Base-by-base conservation (phyloP, 2,113 vertebrate species). In the Vombatus ursinus region DNA sequence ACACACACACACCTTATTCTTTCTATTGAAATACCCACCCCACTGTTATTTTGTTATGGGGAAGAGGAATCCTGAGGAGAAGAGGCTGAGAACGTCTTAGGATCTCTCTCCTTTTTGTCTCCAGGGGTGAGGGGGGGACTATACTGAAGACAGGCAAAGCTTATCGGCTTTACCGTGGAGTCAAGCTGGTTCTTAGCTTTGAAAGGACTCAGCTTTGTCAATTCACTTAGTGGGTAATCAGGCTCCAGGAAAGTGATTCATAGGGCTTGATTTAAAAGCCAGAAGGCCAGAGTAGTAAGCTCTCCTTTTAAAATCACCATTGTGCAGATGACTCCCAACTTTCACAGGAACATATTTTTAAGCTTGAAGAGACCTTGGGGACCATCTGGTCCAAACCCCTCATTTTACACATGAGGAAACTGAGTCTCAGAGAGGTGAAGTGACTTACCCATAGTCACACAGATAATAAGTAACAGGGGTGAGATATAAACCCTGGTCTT, bases 1-100 rank as follows among this genome's bases (percentile, higher is more conserved):
- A 3, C 3, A 94, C 96, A 94, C 44, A 52, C 90, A 25, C 0
- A 3, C 37, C 89, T 90, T 61, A 94, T 93, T 96, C 92, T 54
- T 52, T 93, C 94, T 89, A 89, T 89, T 93, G 95, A 96, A 94
- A 91, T 49, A 37, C 9, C 28, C 50, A 57, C 24, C 50, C 77
- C 93, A 37, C 0, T 68, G 44, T 94, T 91, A 92, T 25, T 0
- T 25, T 53, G 57, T 61, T 68, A 52, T 52, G 61, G 90, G 77
- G 89, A 23, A 47, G 22, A 52, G 26, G 90, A 47, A 92, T 90
- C 57, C 19, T 0, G 0, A 77, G 57, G 8, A 1, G 51, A 23
- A 90, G 92, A 91, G 89, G 28, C 61, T 91, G 90, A 49, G 92
- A 92, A 89, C 1, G 3, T 50, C 92, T 89, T 26, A 44, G 52